Evolutionary conservation across 2,888 invertebrate species (phyloP).

Genomic region (Clusia tigrina): DNA sequence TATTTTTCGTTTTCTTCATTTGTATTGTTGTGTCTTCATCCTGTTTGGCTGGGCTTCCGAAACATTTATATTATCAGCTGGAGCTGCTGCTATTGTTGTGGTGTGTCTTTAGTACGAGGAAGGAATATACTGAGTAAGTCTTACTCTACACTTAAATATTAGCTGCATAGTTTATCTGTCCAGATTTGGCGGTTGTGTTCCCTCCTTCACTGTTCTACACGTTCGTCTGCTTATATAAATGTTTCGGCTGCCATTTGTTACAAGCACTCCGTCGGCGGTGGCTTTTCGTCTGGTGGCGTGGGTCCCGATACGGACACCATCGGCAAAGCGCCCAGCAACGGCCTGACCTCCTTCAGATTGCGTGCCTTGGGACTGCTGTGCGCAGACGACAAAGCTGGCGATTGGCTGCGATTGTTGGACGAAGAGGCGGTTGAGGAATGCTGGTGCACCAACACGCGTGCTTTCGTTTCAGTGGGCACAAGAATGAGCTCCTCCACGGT

Average conservation of each 20-base stretch:
- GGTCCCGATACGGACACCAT: conserved; percentile 83
- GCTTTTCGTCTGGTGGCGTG: conserved; percentile 76
- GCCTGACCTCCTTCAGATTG: conserved; percentile 51
- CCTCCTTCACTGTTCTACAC: background rate
- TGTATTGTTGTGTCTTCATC: too few species aligned
- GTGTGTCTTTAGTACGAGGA: too few species aligned
- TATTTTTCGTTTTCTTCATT: too few species aligned
- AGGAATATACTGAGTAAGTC: background rate
- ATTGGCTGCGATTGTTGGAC: conserved; percentile 36
- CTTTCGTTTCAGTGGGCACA: conserved; percentile 44
- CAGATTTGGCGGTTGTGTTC: background rate
- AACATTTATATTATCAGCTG: conserved; percentile 5
- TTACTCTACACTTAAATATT: background rate
- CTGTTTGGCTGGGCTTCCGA: conserved; percentile 3
- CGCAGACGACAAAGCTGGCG: conserved; percentile 47
- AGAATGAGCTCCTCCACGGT: conserved; percentile 55
- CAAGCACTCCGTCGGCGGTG: conserved; percentile 56
- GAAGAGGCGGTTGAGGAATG: conserved; percentile 54
- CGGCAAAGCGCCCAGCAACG: conserved; percentile 67
- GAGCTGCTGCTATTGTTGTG: too few species aligned
- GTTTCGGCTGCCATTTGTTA: conserved; percentile 65
- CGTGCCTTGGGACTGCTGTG: conserved; percentile 56
- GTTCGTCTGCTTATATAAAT: conserved; percentile 60
- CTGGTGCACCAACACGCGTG: conserved; percentile 57
- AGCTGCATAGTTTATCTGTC: background rate